Evolutionary conservation across 2,797 vertebrate genomes (phyloP).

Genomic region (Phaenicophaeus curvirostris): DNA sequence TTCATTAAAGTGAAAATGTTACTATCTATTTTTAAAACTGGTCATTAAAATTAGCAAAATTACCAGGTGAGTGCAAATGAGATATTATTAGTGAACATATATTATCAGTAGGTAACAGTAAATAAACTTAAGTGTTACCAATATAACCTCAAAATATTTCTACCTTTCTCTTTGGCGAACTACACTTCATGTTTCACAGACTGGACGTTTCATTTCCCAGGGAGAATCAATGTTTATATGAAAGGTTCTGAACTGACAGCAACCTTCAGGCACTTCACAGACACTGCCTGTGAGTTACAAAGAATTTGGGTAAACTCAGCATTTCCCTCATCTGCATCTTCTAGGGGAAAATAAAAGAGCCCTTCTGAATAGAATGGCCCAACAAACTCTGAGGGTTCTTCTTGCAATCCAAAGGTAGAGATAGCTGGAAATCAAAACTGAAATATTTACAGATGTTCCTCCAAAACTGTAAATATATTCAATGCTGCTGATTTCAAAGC

Average conservation of each 20-base stretch:
- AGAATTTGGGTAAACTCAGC: not conserved
- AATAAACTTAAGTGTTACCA: not conserved
- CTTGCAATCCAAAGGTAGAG: not conserved
- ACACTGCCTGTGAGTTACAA: not conserved
- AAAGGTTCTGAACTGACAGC: not conserved
- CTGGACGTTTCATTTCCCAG: not conserved
- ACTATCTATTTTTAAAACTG: not conserved
- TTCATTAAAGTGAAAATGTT: not conserved
- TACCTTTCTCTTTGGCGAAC: not conserved
- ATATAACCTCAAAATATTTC: not conserved
- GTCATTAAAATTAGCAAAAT: not conserved
- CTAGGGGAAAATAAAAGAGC: accelerated
- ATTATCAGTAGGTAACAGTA: not conserved
- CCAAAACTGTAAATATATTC: not conserved
- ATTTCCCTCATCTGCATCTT: not conserved
- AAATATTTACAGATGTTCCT: not conserved
- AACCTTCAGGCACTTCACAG: not conserved
- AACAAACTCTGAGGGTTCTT: not conserved
- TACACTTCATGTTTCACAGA: not conserved
- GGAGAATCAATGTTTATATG: not conserved
- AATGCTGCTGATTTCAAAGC: not conserved
- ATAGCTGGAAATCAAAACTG: not conserved
- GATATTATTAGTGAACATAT: not conserved
- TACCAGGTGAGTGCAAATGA: not conserved
- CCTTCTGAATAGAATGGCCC: not conserved